A percentile compares a stretch with the other conserved stretches of the same genome.
phyloP scores from a whole-genome alignment of 2,113 vertebrate genomes.

The Takifugu bimaculatus region DNA sequence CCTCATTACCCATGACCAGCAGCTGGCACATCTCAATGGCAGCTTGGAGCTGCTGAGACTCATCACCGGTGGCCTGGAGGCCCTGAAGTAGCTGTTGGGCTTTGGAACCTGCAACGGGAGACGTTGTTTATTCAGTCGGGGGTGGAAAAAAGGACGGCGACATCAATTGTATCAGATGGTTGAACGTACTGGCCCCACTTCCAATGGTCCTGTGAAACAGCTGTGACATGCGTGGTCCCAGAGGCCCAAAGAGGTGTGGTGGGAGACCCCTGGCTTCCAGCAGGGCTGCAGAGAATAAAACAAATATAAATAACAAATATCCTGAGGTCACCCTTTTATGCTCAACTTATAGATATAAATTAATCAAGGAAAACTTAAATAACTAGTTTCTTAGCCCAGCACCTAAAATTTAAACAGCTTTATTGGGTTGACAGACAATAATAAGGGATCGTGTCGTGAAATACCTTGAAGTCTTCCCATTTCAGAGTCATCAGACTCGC shows the following conservation, averaged over 20 bases:
- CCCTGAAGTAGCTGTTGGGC: constrained; percentile 97
- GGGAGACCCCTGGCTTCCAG: constrained; percentile 98
- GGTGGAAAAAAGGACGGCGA: background rate
- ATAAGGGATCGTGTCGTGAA: too few relatives aligned
- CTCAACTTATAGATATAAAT: too few relatives aligned
- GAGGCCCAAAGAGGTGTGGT: constrained; percentile 96
- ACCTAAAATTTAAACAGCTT: too few relatives aligned
- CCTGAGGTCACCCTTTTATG: too few relatives aligned
- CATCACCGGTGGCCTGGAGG: constrained; percentile 93
- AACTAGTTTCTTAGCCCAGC: too few relatives aligned
- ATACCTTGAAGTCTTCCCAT: constrained; percentile 98
- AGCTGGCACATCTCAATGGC: constrained; percentile 99
- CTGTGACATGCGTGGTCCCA: constrained; percentile 98
- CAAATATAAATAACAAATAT: too few relatives aligned
- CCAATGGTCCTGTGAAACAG: constrained; percentile 99
- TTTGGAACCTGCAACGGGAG: constrained; percentile 84
- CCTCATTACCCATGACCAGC: constrained; percentile 98
- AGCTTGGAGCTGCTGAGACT: constrained; percentile 97
- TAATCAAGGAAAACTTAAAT: too few relatives aligned
- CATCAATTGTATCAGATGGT: background rate
- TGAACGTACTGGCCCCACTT: constrained; percentile 94
- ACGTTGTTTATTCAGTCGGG: background rate
- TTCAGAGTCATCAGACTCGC: constrained; percentile 98
- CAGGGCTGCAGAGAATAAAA: constrained; percentile 75
- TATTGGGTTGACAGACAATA: too few relatives aligned